Evolutionary conservation across 2,888 invertebrate genomes (phyloP).

Genomic region (Stenchaetothrips biformis): DNA sequence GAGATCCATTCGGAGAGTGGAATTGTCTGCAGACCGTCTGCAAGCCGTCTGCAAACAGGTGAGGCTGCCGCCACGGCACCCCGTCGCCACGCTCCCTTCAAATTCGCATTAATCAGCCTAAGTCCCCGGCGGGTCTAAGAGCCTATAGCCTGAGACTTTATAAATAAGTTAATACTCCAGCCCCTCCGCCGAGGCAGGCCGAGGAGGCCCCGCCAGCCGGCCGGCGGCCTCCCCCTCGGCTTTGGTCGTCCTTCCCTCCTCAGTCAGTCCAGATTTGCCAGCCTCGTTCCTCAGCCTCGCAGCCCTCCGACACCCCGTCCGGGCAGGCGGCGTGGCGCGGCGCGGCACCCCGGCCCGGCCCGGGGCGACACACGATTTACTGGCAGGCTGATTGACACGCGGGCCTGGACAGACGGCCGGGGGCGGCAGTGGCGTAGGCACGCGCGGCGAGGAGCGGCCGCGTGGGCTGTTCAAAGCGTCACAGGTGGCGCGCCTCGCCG

Average conservation of each 20-base stretch:
- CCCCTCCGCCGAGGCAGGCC: neutral
- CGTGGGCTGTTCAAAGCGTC: neutral
- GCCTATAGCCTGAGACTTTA: constrained; percentile 23
- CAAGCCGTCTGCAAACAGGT: neutral
- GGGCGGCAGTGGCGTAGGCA: neutral
- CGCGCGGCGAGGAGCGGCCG: no score
- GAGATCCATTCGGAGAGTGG: constrained; percentile 8
- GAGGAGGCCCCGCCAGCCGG: neutral
- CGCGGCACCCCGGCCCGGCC: neutral
- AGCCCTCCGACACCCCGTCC: neutral
- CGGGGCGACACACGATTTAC: neutral
- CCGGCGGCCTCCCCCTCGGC: neutral
- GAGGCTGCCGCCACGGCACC: neutral
- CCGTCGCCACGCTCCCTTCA: constrained; percentile 10
- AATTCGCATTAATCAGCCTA: constrained; percentile 21
- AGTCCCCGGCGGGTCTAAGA: constrained; percentile 17
- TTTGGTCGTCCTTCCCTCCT: neutral
- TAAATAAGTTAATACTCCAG: constrained; percentile 19
- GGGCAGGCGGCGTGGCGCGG: neutral
- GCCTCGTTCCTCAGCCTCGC: neutral
- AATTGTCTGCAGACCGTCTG: constrained; percentile 11
- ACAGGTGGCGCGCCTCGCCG: neutral
- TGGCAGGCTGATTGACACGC: neutral
- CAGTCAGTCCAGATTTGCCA: constrained; percentile 15
- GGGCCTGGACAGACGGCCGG: neutral